phyloP scores from a whole-genome alignment of 30 jellyfish, hydroid and myxozoan species.

The Thelohanellus kitauei region DNA sequence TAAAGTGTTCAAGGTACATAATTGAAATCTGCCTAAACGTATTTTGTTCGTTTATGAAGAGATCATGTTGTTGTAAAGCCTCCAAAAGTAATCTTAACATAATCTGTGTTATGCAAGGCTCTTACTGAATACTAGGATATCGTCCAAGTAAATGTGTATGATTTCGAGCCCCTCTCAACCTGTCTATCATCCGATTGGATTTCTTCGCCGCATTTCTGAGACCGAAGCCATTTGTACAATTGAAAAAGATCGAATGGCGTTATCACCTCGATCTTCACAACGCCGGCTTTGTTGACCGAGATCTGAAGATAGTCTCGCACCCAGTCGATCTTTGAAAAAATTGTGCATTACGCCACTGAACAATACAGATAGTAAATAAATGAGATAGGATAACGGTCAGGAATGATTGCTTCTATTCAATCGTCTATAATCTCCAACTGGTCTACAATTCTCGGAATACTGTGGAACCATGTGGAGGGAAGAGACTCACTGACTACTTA shows the following conservation, averaged over 20 bases:
- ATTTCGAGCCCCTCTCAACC: slow-evolving; percentile 7
- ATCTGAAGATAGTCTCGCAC: slow-evolving; percentile 13
- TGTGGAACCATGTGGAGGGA: too few species aligned
- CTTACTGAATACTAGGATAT: slow-evolving; percentile 6
- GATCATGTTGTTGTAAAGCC: slow-evolving; percentile 3
- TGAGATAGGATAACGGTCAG: too few species aligned
- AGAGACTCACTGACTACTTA: too few species aligned
- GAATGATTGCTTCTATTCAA: too few species aligned
- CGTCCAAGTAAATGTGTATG: slow-evolving; percentile 11
- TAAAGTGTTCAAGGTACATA: slow-evolving; percentile 10
- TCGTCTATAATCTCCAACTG: too few species aligned
- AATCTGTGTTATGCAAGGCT: slow-evolving; percentile 7
- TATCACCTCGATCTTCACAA: slow-evolving; percentile 7
- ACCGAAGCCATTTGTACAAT: slow-evolving; percentile 11
- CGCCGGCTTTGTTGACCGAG: slow-evolving; percentile 7
- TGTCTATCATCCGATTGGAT: slow-evolving; percentile 11
- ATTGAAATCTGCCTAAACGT: slow-evolving; percentile 1
- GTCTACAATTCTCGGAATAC: too few species aligned
- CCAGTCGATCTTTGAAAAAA: slow-evolving; percentile 6
- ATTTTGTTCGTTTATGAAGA: slow-evolving; percentile 2
- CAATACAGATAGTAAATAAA: too few species aligned
- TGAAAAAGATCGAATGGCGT: slow-evolving; percentile 16
- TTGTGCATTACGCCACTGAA: too few species aligned
- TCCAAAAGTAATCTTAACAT: slow-evolving; percentile 2
- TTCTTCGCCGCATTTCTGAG: slow-evolving; percentile 17